Evolutionary conservation across 92 coral and sea anemone species (phyloP).

Genomic region (Epizoanthus illoricatus): DNA sequence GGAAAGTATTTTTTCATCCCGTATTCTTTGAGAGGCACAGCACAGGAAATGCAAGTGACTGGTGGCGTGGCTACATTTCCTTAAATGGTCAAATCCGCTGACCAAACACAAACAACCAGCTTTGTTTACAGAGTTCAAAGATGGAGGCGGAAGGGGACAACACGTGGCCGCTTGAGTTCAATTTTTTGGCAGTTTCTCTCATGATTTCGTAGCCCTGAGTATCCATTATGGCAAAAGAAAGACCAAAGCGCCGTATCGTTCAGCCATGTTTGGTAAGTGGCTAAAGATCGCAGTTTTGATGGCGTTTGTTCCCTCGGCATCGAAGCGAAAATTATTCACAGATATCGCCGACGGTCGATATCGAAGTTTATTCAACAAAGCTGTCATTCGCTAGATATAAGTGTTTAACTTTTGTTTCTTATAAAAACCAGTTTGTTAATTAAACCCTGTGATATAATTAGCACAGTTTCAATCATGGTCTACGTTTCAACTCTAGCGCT

Average conservation of each 20-base stretch:
- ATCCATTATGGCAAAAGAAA: conserved; percentile 71
- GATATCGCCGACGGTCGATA: not conserved
- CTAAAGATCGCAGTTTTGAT: not conserved
- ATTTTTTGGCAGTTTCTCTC: conserved; percentile 41
- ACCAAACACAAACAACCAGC: conserved; percentile 69
- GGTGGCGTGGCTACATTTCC: conserved; percentile 30
- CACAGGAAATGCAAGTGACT: no score
- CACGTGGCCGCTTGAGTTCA: conserved; percentile 32
- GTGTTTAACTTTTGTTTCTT: not conserved
- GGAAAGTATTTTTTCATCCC: not conserved
- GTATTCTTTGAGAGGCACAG: not conserved
- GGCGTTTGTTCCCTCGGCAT: not conserved
- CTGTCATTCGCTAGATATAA: conserved; percentile 12
- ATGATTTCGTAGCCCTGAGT: conserved; percentile 41
- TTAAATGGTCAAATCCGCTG: conserved; percentile 51
- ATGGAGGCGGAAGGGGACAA: conserved; percentile 29
- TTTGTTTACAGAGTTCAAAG: conserved; percentile 43
- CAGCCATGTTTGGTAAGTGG: conserved; percentile 93
- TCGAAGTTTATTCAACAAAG: not conserved
- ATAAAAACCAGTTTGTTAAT: not conserved
- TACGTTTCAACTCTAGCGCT: not conserved
- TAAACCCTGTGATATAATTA: not conserved
- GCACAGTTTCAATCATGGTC: not conserved
- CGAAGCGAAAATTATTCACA: not conserved
- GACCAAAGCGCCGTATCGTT: conserved; percentile 83